These are phyloP conservation scores for Orussus abietinus DNA, from an alignment of 1,140 invertebrate genomes.

Conservation along the genomic window DNA sequence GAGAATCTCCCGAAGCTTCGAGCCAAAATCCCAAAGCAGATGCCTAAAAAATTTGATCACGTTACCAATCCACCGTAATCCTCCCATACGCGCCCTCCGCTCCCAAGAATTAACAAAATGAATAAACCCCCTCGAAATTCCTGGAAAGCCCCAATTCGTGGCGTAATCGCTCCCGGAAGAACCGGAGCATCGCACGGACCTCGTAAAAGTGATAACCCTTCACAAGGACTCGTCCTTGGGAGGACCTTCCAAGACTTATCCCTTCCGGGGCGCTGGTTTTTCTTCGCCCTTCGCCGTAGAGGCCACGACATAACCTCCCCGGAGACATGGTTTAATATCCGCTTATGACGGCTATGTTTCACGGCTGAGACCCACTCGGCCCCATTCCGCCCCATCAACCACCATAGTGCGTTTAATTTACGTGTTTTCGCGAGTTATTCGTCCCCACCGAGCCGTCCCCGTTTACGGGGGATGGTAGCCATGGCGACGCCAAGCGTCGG, in stretches of 20 bases:
- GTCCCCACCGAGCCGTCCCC: conserved; percentile 24
- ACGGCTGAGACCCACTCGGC: conserved; percentile 35
- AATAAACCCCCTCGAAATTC: no score
- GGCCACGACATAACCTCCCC: conserved; percentile 7
- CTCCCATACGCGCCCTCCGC: not conserved
- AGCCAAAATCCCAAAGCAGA: no score
- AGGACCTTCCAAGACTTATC: not conserved
- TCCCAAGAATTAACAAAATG: no score
- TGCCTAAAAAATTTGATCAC: no score
- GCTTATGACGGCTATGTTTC: conserved; percentile 49
- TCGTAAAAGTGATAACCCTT: no score
- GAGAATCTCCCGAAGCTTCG: no score
- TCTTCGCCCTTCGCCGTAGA: not conserved
- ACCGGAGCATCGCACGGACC: no score
- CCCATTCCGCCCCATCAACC: conserved; percentile 49
- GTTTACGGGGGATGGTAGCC: conserved; percentile 28
- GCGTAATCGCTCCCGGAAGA: no score
- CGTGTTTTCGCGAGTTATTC: conserved; percentile 53
- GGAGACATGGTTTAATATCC: conserved; percentile 43
- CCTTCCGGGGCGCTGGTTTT: not conserved
- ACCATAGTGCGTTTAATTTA: conserved; percentile 52
- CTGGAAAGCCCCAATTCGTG: no score
- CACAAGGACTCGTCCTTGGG: no score
- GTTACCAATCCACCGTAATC: no score
- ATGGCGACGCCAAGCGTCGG: conserved; percentile 25